These are phyloP conservation scores for Nysson spinosus DNA, from an alignment of 2,888 invertebrate genomes.

Conservation along the genomic window DNA sequence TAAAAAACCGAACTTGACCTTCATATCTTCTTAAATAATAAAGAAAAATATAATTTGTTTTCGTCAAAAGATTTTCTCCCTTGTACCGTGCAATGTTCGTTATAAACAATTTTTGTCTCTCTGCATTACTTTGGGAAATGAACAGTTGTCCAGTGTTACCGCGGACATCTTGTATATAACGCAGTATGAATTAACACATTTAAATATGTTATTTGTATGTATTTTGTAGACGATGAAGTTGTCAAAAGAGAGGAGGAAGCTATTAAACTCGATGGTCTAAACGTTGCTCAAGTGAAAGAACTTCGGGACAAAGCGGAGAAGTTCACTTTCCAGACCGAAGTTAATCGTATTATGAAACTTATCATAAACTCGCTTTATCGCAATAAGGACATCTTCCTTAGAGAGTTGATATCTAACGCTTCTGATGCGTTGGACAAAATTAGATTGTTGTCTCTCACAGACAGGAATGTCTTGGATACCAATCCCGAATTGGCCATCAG, in stretches of 20 bases:
- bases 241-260: constrained; percentile 96
- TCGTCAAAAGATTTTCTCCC: no score
- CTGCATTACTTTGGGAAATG: no score
- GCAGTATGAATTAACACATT: no score
- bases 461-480: constrained; percentile 86
- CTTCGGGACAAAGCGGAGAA: constrained; percentile 92
- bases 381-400: constrained; percentile 99
- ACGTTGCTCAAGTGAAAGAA: constrained; percentile 95
- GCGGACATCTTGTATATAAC: no score
- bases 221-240: constrained; percentile 88
- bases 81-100: no score
- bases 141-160: no score
- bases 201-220: not conserved
- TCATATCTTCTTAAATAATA: no score
- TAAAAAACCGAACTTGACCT: no score
- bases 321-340: constrained; percentile 97
- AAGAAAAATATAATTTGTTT: no score
- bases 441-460: constrained; percentile 93
- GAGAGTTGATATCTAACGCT: constrained; percentile 99
- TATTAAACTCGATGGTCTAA: constrained; percentile 95
- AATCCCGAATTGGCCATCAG: constrained; percentile 92
- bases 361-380: constrained; percentile 99
- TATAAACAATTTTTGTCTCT: no score
- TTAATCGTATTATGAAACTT: constrained; percentile 99
- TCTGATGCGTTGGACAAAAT: constrained; percentile 99